Base-by-base conservation (phyloP, 2,888 invertebrate genomes). In the Lasioglossum marginatum region DNA sequence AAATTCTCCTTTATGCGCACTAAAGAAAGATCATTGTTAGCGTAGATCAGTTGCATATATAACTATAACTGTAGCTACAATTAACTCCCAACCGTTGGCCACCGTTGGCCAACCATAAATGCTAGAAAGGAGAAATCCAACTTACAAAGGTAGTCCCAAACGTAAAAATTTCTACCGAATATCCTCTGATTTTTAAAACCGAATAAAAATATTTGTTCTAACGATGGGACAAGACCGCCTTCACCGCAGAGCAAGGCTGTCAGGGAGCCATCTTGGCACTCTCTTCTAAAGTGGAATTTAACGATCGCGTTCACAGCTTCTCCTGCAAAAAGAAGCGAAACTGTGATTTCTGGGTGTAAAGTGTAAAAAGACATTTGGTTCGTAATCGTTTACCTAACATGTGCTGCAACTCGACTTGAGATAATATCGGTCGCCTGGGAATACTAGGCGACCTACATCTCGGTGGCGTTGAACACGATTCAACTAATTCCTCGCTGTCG, bases 101-200 rank as follows among this genome's bases (percentile, higher is more conserved):
- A 43, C 12, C 12, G 40, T 40, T 40, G 43, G 43, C 43, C 43
- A 43, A 43, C 0, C 12, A 12, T 43, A 43, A 43, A 12, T 4
- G 43, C 43, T 43, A 14, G 43, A 43, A 14, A 43, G 43, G 43
- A 43, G 16, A 76, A 63, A 10, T 4, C 12, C n/a, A 68, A 95
- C 96, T 96, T 95, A 99, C 99, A 97, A 93, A 99, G 97, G 95
- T 98, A 99, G 95, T 99, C 99, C 99, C 99, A 99, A 88, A 99
- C 97, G 94, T 99, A 99, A 90, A 99, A 97, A 96, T 99, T 99
- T 92, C 98, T 97, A 43, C 99, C 98, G 95, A 99, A 99, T 91
- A 99, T 96, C 84, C 99, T 96, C 4, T 98, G 97, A 10, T 99
- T 99, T 92, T 98, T 98, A 95, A 99, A 99, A 12, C 99, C 99